Evolutionary conservation across 1,140 invertebrate genomes (phyloP).

Genomic region (Dendroctonus valens): DNA sequence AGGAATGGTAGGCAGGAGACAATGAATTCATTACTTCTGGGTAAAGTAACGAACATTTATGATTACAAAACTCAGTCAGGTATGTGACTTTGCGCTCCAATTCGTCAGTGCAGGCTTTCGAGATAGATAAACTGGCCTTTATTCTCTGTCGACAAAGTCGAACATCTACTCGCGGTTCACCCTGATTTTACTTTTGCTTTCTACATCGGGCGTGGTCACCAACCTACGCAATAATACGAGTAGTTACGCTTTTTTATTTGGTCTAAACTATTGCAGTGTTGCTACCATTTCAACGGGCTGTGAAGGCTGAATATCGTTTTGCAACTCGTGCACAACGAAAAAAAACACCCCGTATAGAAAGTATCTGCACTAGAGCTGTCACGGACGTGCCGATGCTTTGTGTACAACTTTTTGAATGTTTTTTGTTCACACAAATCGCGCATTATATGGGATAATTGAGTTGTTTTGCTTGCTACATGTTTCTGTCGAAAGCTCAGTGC

Average conservation of each 20-base stretch:
- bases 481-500: no score
- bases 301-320: conserved; percentile 31
- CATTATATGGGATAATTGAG: no score
- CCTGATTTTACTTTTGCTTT: conserved; percentile 32
- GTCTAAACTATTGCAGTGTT: conserved; percentile 22
- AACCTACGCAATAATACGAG: conserved; percentile 30
- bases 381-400: conserved; percentile 13
- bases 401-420: no score
- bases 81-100: no score
- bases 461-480: no score
- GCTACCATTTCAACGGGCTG: conserved; percentile 29
- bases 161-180: conserved; percentile 28
- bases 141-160: conserved; percentile 10
- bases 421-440: no score
- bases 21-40: no score
- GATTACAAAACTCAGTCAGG: no score
- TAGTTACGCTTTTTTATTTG: conserved; percentile 31
- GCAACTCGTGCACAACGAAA: conserved; percentile 17
- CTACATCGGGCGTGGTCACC: conserved; percentile 25
- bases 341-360: conserved; percentile 30
- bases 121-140: conserved; percentile 20
- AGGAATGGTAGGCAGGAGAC: no score
- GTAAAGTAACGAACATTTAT: no score
- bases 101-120: neutral
- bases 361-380: conserved; percentile 20